Evolutionary conservation across 2,113 vertebrate species (phyloP).

Genomic region (Antidorcas marsupialis): DNA sequence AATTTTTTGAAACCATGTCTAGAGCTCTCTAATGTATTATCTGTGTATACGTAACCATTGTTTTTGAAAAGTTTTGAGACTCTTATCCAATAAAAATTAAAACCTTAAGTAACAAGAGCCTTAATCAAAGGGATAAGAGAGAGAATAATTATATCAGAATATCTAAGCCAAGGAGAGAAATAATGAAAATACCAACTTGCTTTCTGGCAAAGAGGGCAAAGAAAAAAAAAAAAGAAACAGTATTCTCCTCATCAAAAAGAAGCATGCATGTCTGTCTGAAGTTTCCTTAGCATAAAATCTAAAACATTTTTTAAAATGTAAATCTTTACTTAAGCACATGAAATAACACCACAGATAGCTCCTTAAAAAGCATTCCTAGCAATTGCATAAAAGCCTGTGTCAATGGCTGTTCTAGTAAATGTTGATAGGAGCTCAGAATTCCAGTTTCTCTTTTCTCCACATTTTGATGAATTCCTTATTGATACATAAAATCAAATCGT

Average conservation of each 20-base stretch:
- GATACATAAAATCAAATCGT: not conserved
- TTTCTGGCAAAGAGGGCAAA: not conserved
- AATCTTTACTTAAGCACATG: not conserved
- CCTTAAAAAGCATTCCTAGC: not conserved
- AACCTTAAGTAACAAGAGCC: not conserved
- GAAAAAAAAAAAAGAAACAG: not conserved
- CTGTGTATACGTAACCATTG: not conserved
- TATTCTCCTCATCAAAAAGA: not conserved
- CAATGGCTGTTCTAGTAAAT: not conserved
- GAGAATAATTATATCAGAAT: not conserved
- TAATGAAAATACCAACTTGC: not conserved
- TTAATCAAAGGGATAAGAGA: not conserved
- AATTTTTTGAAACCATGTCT: not conserved
- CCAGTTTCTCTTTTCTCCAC: not conserved
- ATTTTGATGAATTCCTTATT: not conserved
- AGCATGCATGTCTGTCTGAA: not conserved
- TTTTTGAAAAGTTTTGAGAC: not conserved
- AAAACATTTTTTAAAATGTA: not conserved
- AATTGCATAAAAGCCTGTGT: not conserved
- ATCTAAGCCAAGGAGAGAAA: not conserved
- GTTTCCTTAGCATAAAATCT: slow-evolving; percentile 19
- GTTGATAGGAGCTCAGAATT: not conserved
- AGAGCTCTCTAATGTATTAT: not conserved
- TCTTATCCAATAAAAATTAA: not conserved
- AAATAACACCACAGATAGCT: not conserved